Evolutionary conservation across 1,140 invertebrate species (phyloP).

Genomic region (Neodiprion lecontei): DNA sequence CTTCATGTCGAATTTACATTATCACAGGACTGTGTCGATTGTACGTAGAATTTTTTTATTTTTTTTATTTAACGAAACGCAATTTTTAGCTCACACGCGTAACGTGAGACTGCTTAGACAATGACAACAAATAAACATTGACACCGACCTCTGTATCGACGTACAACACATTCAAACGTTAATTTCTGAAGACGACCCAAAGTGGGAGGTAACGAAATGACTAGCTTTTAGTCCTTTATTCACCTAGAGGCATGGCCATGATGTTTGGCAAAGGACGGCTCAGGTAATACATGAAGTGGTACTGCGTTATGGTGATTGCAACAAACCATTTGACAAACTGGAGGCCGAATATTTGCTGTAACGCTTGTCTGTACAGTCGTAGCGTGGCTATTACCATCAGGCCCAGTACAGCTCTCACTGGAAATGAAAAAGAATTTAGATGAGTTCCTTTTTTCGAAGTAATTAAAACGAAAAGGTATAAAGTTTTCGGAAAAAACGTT

Average conservation of each 20-base stretch:
- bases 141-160: too few species aligned
- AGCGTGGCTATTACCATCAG: conserved; percentile 78
- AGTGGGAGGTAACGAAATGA: too few species aligned
- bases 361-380: conserved; percentile 72
- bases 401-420: conserved; percentile 85
- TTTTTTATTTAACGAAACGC: too few species aligned
- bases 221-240: conserved; percentile 35
- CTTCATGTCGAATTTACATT: too few species aligned
- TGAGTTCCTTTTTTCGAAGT: conserved; percentile 21
- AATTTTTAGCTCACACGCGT: too few species aligned
- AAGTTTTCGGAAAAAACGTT: too few species aligned
- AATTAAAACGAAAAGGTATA: conserved; percentile 18
- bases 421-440: conserved; percentile 53
- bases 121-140: too few species aligned
- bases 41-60: too few species aligned
- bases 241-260: conserved; percentile 92
- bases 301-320: conserved; percentile 88
- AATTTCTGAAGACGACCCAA: too few species aligned
- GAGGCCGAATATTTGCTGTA: conserved; percentile 80
- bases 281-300: conserved; percentile 98
- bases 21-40: too few species aligned
- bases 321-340: conserved; percentile 84
- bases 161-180: too few species aligned
- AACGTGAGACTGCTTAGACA: too few species aligned
- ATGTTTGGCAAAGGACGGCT: conserved; percentile 95